Base-by-base conservation (phyloP, 2,113 vertebrate genomes). In the Toxostoma redivivum region DNA sequence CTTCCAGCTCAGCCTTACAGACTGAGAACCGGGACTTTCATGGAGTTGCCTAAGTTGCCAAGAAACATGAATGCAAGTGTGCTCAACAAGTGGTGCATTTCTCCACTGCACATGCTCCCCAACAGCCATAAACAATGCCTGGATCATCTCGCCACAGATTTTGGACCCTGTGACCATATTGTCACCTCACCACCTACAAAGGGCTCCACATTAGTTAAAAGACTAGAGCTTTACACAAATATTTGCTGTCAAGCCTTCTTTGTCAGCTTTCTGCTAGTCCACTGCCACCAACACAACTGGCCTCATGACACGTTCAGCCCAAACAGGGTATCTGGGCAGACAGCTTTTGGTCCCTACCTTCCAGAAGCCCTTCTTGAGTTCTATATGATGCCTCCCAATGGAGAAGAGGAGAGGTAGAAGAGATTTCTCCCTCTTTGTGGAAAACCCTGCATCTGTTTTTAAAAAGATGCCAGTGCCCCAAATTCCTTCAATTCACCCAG, bases 121-220 rank as follows among this genome's bases (percentile, higher is more conserved):
- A 86, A 58, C 30, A 90, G 67, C 35, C 69, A 73, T 15, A 83
- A 64, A 53, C 4, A 48, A 50, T 28, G 33, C 11, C 40, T 37
- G 12, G 24, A 88, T 72, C 31, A 57, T 15, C 61, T 69, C 1
- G 0, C 15, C 66, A 48, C 16, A 28, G 13, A 57, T 73, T 83
- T 38, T 77, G 30, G 37, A 30, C 18, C 23, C 0, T 0, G 23
- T 70, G 54, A 86, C 51, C 15, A 0, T 35, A 45, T 12, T 47
- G 42, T 23, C 33, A 83, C 27, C 56, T 83, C 65, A 48, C 42
- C 23, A 92, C 47, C 40, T 84, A 42, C 12, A 77, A 62, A 48
- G 19, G 30, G 30, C 38, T 71, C 17, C n/a, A 47, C 5, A 7
- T 5, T 18, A 81, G 37, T 48, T 37, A 64, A 67, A 62, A 27